phyloP scores from a whole-genome alignment of 2,113 vertebrate genomes.

The Heterotis niloticus region DNA sequence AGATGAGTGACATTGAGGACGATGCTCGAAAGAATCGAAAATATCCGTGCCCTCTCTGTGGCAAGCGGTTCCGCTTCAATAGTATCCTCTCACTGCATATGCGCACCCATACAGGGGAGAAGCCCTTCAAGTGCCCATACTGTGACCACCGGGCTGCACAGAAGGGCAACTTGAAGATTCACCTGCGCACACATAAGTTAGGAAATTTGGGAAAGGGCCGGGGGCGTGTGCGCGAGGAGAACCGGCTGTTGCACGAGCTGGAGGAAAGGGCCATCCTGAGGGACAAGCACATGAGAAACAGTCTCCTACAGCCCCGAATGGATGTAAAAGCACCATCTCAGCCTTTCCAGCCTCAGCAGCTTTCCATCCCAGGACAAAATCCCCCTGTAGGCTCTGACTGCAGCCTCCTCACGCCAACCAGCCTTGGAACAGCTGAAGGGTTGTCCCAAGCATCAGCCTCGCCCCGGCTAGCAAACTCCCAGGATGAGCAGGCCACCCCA shows the following conservation, averaged over 20 bases:
- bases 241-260: conserved; percentile 63
- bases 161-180: conserved; percentile 92
- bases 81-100: conserved; percentile 96
- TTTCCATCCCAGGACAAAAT: conserved; percentile 49
- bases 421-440: conserved; percentile 69
- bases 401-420: conserved; percentile 72
- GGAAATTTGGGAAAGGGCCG: conserved; percentile 74
- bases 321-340: conserved; percentile 66
- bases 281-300: conserved; percentile 91
- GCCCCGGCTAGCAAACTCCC: conserved; percentile 22
- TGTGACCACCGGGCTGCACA: conserved; percentile 94
- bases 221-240: conserved; percentile 60
- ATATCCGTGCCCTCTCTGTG: conserved; percentile 88
- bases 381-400: conserved; percentile 76
- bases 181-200: conserved; percentile 89
- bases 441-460: conserved; percentile 77
- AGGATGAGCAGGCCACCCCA: conserved; percentile 41
- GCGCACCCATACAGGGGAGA: conserved; percentile 93
- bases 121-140: conserved; percentile 96
- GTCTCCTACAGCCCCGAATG: conserved; percentile 76
- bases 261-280: conserved; percentile 36
- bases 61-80: conserved; percentile 90
- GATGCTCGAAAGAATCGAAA: conserved; percentile 76
- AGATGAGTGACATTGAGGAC: conserved; percentile 76
- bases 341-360: conserved; percentile 59